phyloP scores from a whole-genome alignment of 2,888 invertebrate species.

The Phlogophora meticulosa region DNA sequence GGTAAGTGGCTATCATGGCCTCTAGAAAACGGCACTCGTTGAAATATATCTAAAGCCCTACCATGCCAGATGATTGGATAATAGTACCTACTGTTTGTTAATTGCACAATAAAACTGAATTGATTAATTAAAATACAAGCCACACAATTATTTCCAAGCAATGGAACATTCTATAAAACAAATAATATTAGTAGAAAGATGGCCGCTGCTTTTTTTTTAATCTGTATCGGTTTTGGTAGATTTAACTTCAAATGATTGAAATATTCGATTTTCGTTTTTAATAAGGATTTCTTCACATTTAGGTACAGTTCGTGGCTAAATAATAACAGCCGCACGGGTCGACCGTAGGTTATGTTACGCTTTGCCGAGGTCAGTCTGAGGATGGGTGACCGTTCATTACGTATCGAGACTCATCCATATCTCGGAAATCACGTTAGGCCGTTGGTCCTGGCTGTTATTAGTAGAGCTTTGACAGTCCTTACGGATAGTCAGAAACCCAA shows the following conservation, averaged over 20 bases:
- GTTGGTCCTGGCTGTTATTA: too few relatives aligned
- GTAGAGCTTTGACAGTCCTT: too few relatives aligned
- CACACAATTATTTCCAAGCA: conserved; percentile 2
- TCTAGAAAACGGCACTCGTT: conserved; percentile 31
- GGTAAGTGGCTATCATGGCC: conserved; percentile 67
- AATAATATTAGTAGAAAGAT: not conserved
- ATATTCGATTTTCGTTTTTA: not conserved
- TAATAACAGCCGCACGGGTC: not conserved
- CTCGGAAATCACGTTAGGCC: too few relatives aligned
- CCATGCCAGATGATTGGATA: conserved; percentile 20
- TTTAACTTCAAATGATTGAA: not conserved
- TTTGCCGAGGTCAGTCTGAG: too few relatives aligned
- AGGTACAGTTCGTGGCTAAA: not conserved
- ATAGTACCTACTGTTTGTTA: conserved; percentile 8
- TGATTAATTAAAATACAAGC: conserved; percentile 4
- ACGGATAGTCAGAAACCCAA: too few relatives aligned
- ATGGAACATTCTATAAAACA: not conserved
- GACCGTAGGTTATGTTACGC: too few relatives aligned
- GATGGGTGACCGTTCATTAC: too few relatives aligned
- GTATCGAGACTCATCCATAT: too few relatives aligned
- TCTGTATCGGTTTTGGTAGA: not conserved
- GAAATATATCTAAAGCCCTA: conserved; percentile 23
- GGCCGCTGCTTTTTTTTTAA: not conserved
- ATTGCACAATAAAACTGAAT: not conserved
- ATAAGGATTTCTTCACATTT: accelerated